These are phyloP conservation scores for Chloroceryle aenea DNA, from an alignment of 2,113 vertebrate species.

Conservation along the genomic window DNA sequence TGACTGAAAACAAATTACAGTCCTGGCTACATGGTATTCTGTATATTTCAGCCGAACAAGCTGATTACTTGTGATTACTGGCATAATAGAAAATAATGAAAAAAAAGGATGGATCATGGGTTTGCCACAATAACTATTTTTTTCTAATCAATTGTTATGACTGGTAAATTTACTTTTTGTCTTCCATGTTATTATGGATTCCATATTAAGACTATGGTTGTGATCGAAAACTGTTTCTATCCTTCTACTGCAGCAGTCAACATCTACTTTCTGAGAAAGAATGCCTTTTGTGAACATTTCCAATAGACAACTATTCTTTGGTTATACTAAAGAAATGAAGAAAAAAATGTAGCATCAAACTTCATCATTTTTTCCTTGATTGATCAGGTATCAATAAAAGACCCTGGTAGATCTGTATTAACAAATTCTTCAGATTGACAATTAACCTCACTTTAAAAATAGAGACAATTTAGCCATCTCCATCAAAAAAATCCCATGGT, in stretches of 20 bases:
- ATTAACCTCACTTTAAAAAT: neutral
- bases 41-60: neutral
- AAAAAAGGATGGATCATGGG: neutral
- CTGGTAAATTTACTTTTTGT: neutral
- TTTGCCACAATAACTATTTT: neutral
- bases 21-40: neutral
- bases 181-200: neutral
- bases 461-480: neutral
- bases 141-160: neutral
- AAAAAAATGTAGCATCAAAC: neutral
- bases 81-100: constrained; percentile 8
- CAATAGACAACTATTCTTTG: neutral
- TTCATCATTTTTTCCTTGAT: neutral
- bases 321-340: neutral
- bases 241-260: neutral
- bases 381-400: neutral
- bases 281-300: neutral
- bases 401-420: neutral
- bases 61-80: neutral
- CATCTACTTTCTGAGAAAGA: neutral
- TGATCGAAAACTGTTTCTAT: neutral
- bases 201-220: neutral
- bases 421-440: neutral
- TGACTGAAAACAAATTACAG: neutral
- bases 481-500: neutral